A percentile compares a stretch with the other conserved stretches of the same genome.
Conservation (phyloP, 2,888 invertebrate genomes). For the Ichneumoninae sp. region DNA sequence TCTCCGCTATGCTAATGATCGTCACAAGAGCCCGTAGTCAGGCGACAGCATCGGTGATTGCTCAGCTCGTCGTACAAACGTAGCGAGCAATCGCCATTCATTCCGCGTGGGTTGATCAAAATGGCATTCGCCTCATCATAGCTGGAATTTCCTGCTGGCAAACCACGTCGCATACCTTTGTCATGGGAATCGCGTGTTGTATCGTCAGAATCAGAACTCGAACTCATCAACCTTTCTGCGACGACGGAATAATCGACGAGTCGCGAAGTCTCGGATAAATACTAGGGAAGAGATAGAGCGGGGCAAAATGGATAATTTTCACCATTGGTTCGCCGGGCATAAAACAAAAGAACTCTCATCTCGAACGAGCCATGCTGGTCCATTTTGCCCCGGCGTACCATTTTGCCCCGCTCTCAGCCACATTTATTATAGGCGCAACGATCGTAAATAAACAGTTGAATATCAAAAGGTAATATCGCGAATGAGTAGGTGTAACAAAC, state of each 20-base stretch:
- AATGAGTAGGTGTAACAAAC: conserved; percentile 57
- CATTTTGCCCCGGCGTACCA: background rate
- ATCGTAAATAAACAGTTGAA: conserved; percentile 49
- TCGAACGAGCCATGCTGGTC: background rate
- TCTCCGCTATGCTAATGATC: conserved; percentile 52
- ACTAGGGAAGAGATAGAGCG: background rate
- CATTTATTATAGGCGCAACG: conserved; percentile 9
- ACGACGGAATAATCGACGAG: conserved; percentile 20
- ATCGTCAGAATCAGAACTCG: background rate
- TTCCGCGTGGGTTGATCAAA: conserved; percentile 58
- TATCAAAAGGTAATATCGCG: conserved; percentile 61
- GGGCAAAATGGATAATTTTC: background rate
- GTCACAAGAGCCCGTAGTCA: conserved; percentile 30
- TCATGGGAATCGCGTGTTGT: conserved; percentile 34
- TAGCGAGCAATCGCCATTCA: conserved; percentile 39
- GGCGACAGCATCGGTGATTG: conserved; percentile 29
- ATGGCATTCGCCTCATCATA: conserved; percentile 47
- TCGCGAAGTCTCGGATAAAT: conserved; percentile 14
- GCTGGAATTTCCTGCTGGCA: conserved; percentile 28
- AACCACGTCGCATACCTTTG: conserved; percentile 19
- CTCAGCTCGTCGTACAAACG: conserved; percentile 10
- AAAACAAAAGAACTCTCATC: background rate
- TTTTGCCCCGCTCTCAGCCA: no score
- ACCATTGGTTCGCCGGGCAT: background rate
- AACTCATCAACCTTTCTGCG: conserved; percentile 25